Percentiles rank a stretch among this genome's conserved stretches.
Conservation (phyloP, 1,140 invertebrate genomes). For the Eumaeus atala region DNA sequence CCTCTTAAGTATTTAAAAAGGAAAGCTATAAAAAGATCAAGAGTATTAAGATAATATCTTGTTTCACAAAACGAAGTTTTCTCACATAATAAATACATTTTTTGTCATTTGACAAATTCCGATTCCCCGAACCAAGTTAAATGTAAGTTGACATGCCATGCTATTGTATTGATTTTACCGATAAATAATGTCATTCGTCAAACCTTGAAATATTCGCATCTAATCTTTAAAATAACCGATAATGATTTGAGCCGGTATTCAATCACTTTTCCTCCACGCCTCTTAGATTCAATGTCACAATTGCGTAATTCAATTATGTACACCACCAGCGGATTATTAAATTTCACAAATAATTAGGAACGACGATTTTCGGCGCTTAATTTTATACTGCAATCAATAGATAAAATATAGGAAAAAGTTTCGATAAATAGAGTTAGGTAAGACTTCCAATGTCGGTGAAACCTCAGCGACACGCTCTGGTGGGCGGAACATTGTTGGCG, state of each 20-base stretch:
- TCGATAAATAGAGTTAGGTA: slow-evolving; percentile 56
- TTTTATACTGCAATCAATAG: slow-evolving; percentile 43
- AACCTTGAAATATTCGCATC: slow-evolving; percentile 19
- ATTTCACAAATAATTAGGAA: slow-evolving; percentile 47
- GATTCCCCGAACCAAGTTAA: neutral
- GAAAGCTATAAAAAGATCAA: no score
- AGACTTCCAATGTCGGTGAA: slow-evolving; percentile 65
- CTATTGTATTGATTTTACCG: slow-evolving; percentile 12
- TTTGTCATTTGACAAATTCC: slow-evolving; percentile 1
- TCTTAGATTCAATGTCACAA: slow-evolving; percentile 30
- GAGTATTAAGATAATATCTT: no score
- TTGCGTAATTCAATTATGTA: slow-evolving; percentile 26
- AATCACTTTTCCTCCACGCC: slow-evolving; percentile 21
- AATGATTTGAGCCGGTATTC: slow-evolving; percentile 6
- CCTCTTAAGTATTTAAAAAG: no score
- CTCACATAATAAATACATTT: neutral
- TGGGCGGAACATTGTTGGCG: slow-evolving; percentile 60
- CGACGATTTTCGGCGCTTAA: slow-evolving; percentile 37
- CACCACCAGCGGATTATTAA: slow-evolving; percentile 32
- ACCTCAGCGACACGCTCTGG: slow-evolving; percentile 48
- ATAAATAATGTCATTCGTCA: slow-evolving; percentile 15
- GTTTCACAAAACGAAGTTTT: no score
- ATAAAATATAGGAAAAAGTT: slow-evolving; percentile 48
- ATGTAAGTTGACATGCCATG: slow-evolving; percentile 14
- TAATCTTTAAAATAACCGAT: slow-evolving; percentile 10